Percentiles rank a stretch among this genome's conserved stretches.
Conservation (phyloP, 2,888 invertebrate genomes). For the Frankliniella fusca region DNA sequence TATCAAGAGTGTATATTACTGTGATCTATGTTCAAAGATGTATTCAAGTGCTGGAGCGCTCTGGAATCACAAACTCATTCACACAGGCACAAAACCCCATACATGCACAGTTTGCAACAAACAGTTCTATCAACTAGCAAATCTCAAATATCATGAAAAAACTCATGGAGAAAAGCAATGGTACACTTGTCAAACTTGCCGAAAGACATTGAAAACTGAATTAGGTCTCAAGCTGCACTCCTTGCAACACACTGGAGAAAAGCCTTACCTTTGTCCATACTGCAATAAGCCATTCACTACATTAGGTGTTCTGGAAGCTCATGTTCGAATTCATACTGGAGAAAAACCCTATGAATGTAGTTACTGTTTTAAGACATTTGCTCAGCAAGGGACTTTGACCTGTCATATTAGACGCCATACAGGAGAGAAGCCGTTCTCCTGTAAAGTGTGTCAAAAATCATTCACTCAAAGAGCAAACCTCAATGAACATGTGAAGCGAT, state of each 20-base stretch:
- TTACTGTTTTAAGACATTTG: slow-evolving; percentile 11
- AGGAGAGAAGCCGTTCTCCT: not conserved
- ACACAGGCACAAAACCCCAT: slow-evolving; percentile 2
- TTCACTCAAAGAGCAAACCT: slow-evolving; percentile 4
- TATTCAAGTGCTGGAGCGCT: slow-evolving; percentile 18
- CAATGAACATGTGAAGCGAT: not conserved
- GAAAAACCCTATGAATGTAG: slow-evolving; percentile 17
- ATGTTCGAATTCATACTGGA: slow-evolving; percentile 7
- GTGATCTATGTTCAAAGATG: slow-evolving; percentile 11
- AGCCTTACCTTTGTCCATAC: slow-evolving; percentile 7
- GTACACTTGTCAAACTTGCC: slow-evolving; percentile 1
- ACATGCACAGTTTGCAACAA: slow-evolving; percentile 22
- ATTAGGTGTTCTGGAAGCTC: slow-evolving; percentile 4
- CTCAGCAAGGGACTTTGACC: slow-evolving; percentile 2
- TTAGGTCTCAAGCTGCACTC: not conserved
- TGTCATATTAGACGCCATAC: slow-evolving; percentile 1
- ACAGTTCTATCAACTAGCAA: slow-evolving; percentile 8
- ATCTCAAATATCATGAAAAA: slow-evolving; percentile 10
- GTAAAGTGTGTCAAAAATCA: slow-evolving; percentile 2
- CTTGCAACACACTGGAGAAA: not conserved
- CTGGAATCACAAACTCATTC: slow-evolving; percentile 1
- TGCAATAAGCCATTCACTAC: slow-evolving; percentile 3
- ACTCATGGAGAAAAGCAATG: slow-evolving; percentile 4
- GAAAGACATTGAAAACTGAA: slow-evolving; percentile 8
- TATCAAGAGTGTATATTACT: slow-evolving; percentile 16